Conservation (phyloP, 2,888 invertebrate species). For the Cephalotes varians region DNA sequence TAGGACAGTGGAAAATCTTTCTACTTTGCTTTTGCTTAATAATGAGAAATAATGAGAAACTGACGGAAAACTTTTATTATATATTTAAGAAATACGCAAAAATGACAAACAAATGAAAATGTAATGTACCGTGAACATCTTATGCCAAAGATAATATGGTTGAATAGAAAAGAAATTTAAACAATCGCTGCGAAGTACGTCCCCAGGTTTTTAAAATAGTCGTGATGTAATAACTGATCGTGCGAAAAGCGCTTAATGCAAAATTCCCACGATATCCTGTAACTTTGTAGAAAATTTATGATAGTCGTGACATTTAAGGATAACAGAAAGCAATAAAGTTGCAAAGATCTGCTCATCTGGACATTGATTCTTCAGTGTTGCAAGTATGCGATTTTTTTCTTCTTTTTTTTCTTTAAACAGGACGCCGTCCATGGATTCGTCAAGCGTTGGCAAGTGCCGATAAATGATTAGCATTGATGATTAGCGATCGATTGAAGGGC, state of each 20-base stretch:
- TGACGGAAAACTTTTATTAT: background rate
- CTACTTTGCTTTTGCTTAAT: constrained; percentile 13
- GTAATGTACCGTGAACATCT: background rate
- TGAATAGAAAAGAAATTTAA: background rate
- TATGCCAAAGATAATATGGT: background rate
- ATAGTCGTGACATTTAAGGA: background rate
- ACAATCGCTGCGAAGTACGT: background rate
- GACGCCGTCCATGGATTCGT: constrained; percentile 67
- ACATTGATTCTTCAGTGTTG: background rate
- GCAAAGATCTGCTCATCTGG: background rate
- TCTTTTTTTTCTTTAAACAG: constrained; percentile 60
- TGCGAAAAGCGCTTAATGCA: constrained; percentile 1
- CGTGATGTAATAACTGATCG: constrained; percentile 17
- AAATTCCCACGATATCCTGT: no score
- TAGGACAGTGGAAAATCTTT: background rate
- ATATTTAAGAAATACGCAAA: no score
- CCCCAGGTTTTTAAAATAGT: background rate
- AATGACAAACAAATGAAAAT: background rate
- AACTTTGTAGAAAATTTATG: background rate
- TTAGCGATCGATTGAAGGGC: constrained; percentile 12
- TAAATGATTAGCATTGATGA: constrained; percentile 61
- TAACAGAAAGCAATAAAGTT: constrained; percentile 14
- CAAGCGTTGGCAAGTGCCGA: constrained; percentile 56
- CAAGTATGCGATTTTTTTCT: constrained; percentile 15
- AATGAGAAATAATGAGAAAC: background rate